phyloP scores from a whole-genome alignment of 1,140 invertebrate genomes.

The Campodea augens region DNA sequence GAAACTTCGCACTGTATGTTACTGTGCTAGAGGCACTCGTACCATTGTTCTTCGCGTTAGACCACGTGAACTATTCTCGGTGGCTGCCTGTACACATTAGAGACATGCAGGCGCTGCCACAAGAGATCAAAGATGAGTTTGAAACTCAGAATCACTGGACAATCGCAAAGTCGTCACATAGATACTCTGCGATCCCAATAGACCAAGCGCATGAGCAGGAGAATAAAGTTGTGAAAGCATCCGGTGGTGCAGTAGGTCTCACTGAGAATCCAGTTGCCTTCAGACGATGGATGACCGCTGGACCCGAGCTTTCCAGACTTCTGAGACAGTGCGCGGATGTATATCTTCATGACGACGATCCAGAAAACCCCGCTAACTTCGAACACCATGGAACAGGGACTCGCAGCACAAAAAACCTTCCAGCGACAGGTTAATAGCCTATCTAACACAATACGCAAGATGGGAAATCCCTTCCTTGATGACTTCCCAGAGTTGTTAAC shows the following conservation, averaged over 20 bases:
- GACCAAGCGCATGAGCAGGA: slow-evolving; percentile 17
- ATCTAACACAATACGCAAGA: slow-evolving; percentile 7
- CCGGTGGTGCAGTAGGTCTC: slow-evolving; percentile 15
- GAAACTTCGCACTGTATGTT: slow-evolving; percentile 5
- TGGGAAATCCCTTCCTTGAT: slow-evolving; percentile 13
- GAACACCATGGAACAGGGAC: neutral
- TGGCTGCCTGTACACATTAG: slow-evolving; percentile 13
- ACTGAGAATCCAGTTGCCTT: slow-evolving; percentile 15
- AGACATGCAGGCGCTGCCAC: slow-evolving; percentile 8
- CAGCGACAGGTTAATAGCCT: slow-evolving; percentile 8
- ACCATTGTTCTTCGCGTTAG: slow-evolving; percentile 9
- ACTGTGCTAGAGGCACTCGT: slow-evolving; percentile 3
- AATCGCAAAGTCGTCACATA: slow-evolving; percentile 8
- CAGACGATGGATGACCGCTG: slow-evolving; percentile 14
- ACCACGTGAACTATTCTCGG: slow-evolving; percentile 12
- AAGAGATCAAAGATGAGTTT: slow-evolving; percentile 10
- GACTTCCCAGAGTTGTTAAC: slow-evolving; percentile 10
- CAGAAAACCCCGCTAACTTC: too few relatives aligned
- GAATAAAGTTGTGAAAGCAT: slow-evolving; percentile 16
- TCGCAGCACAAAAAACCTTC: slow-evolving; percentile 10
- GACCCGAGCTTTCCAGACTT: slow-evolving; percentile 5
- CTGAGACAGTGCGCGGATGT: too few relatives aligned
- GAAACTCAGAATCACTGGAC: neutral
- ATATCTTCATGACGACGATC: too few relatives aligned
- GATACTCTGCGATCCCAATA: slow-evolving; percentile 12